A percentile compares a stretch with the other conserved stretches of the same genome.
Evolutionary conservation across 2,888 invertebrate genomes (phyloP).

Genomic region (Pherbina coryleti): DNA sequence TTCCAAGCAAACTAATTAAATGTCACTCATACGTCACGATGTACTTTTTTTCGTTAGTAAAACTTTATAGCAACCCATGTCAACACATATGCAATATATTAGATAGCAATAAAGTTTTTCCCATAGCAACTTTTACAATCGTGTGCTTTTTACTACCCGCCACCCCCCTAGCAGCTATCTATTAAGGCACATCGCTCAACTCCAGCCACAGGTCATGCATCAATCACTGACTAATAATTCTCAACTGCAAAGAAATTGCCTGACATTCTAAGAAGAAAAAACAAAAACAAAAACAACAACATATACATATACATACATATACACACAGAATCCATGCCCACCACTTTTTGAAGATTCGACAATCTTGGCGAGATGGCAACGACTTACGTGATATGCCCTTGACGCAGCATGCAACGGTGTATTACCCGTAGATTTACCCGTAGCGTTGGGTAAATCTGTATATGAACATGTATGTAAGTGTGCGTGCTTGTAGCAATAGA

Average conservation of each 20-base stretch:
- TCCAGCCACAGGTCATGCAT: constrained; percentile 10
- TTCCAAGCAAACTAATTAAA: neutral
- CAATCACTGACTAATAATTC: constrained; percentile 18
- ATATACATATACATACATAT: neutral
- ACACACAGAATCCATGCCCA: neutral
- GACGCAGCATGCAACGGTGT: too few relatives aligned
- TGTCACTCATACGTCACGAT: neutral
- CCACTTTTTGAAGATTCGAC: neutral
- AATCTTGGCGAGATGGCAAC: too few relatives aligned
- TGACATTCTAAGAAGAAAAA: neutral
- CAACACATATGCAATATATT: too few relatives aligned
- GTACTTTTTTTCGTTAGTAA: neutral
- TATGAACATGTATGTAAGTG: neutral
- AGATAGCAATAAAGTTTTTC: too few relatives aligned
- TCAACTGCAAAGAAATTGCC: neutral
- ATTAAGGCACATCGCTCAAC: neutral
- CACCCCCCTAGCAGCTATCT: neutral
- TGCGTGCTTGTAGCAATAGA: neutral
- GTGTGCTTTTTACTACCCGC: too few relatives aligned
- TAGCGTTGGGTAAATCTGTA: neutral
- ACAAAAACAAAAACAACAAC: neutral
- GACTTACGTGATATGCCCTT: too few relatives aligned
- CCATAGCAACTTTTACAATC: too few relatives aligned
- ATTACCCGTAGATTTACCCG: neutral
- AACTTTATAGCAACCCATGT: too few relatives aligned